Evolutionary conservation across 2,797 vertebrate species (phyloP).

Genomic region (Pseudochirops corinnae): DNA sequence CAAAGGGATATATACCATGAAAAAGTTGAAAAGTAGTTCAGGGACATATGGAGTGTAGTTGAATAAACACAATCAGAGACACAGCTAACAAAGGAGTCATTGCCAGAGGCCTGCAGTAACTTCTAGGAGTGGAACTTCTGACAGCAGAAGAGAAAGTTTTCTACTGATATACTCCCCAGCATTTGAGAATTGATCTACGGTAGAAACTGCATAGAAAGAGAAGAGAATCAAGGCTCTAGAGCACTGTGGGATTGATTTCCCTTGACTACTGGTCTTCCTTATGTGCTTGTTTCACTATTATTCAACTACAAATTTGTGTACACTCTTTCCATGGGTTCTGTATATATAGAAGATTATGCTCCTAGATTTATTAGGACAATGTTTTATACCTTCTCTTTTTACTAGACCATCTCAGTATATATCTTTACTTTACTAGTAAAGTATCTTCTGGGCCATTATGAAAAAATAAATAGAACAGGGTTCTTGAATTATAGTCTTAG

Average conservation of each 20-base stretch:
- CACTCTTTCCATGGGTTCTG: not conserved
- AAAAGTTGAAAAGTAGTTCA: too few relatives aligned
- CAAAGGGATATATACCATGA: too few relatives aligned
- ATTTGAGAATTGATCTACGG: not conserved
- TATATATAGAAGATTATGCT: too few relatives aligned
- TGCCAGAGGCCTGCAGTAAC: not conserved
- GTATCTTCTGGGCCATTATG: too few relatives aligned
- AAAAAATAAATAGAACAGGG: too few relatives aligned
- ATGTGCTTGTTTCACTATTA: not conserved
- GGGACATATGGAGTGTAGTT: too few relatives aligned
- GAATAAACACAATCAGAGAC: not conserved
- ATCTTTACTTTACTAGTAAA: not conserved
- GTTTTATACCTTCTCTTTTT: not conserved
- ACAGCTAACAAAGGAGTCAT: not conserved
- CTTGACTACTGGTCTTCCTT: not conserved
- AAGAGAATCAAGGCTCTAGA: not conserved
- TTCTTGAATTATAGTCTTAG: too few relatives aligned
- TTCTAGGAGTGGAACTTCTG: not conserved
- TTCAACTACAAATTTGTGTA: not conserved
- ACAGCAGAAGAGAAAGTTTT: not conserved
- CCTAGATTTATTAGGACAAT: not conserved
- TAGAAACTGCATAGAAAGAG: not conserved
- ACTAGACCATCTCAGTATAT: not conserved
- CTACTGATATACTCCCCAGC: not conserved
- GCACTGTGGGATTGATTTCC: not conserved